A percentile compares a stretch with the other conserved stretches of the same genome.
phyloP scores from a whole-genome alignment of 2,888 invertebrate species.

The Lagria hirta region DNA sequence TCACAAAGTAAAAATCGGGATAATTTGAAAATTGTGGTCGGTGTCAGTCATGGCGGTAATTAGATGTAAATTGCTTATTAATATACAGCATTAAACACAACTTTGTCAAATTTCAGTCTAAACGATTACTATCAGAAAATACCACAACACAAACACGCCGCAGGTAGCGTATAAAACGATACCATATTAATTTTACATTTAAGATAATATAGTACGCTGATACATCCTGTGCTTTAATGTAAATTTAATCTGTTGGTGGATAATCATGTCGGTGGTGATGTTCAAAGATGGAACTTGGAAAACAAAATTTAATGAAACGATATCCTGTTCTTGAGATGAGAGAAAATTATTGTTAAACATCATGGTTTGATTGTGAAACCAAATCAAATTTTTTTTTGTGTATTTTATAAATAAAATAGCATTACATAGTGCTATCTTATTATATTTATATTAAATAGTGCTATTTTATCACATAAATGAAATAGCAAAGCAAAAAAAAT shows the following conservation, averaged over 20 bases:
- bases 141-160: slow-evolving; percentile 23
- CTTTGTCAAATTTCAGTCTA: slow-evolving; percentile 23
- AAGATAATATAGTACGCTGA: slow-evolving; percentile 18
- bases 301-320: neutral
- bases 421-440: no score
- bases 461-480: no score
- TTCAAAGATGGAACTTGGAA: slow-evolving; percentile 1
- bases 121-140: slow-evolving; percentile 23
- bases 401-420: no score
- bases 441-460: no score
- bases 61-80: slow-evolving; percentile 37
- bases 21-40: no score
- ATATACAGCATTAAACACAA: slow-evolving; percentile 25
- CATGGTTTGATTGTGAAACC: no score
- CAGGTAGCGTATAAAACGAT: slow-evolving; percentile 23
- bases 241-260: slow-evolving; percentile 17
- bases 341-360: no score
- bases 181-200: slow-evolving; percentile 25
- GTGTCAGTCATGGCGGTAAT: slow-evolving; percentile 31
- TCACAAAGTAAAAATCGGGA: no score
- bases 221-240: slow-evolving; percentile 16
- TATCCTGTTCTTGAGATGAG: neutral
- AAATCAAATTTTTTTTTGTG: no score
- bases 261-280: slow-evolving; percentile 8
- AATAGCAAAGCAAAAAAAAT: no score